Evolutionary conservation across 2,797 vertebrate species (phyloP).

Genomic region (Melanotaenia maccullochi): DNA sequence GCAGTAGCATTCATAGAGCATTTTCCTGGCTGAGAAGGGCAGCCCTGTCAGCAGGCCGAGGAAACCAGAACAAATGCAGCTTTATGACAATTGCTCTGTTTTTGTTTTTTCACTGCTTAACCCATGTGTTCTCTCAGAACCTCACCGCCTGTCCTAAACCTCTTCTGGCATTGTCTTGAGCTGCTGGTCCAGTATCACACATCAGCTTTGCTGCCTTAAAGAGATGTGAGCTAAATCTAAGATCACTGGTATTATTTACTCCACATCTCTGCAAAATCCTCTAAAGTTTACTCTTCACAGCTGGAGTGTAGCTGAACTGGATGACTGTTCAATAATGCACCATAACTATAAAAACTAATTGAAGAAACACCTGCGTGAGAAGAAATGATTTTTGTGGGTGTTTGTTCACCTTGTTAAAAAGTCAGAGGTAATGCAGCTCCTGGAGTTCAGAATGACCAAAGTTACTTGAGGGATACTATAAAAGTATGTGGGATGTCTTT

Average conservation of each 20-base stretch:
- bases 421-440: too few species aligned
- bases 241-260: conserved; percentile 24
- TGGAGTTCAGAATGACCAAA: too few species aligned
- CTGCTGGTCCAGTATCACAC: conserved; percentile 10
- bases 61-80: conserved; percentile 62
- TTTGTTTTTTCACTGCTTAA: conserved; percentile 31
- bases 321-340: not conserved
- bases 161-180: conserved; percentile 24
- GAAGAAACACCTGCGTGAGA: not conserved
- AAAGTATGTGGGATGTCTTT: too few species aligned
- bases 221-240: conserved; percentile 23
- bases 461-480: too few species aligned
- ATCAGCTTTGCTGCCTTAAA: conserved; percentile 8
- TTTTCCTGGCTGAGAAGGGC: conserved; percentile 59
- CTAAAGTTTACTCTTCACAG: not conserved
- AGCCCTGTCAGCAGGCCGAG: conserved; percentile 47
- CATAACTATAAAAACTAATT: not conserved
- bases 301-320: not conserved
- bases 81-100: conserved; percentile 8
- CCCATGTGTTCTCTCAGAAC: conserved; percentile 54
- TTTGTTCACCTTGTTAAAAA: not conserved
- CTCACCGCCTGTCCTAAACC: conserved; percentile 27
- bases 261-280: not conserved
- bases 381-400: too few species aligned
- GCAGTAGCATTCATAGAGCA: conserved; percentile 32